Conservation (phyloP, 53 echinoderm and acorn worm genomes). For the Echinometra lucunter region DNA sequence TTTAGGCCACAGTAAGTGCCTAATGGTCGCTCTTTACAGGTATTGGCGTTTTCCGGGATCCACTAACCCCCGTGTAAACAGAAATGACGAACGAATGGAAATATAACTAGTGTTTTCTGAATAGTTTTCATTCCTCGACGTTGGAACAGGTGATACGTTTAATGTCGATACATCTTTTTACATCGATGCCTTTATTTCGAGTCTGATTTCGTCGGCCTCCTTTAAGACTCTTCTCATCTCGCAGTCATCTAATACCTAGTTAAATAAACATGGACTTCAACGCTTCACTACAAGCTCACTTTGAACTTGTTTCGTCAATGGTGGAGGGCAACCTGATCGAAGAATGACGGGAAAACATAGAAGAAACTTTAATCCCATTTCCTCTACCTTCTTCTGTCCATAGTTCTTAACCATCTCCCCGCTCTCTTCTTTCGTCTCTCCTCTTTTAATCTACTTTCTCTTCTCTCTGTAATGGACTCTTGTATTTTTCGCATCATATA, state of each 20-base stretch:
- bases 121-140: background rate
- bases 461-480: background rate
- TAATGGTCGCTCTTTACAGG: no score
- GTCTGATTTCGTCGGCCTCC: slow-evolving; percentile 48
- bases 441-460: background rate
- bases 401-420: slow-evolving; percentile 8
- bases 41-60: background rate
- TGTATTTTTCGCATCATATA: background rate
- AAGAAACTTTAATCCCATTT: slow-evolving; percentile 16
- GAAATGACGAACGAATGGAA: background rate
- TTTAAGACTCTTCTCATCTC: slow-evolving; percentile 24
- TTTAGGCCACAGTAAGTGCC: no score
- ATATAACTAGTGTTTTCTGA: background rate
- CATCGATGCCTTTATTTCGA: slow-evolving; percentile 14
- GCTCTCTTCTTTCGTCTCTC: background rate
- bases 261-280: slow-evolving; percentile 65
- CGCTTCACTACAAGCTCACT: background rate
- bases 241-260: slow-evolving; percentile 49
- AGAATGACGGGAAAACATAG: slow-evolving; percentile 4
- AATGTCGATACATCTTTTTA: background rate
- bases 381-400: background rate
- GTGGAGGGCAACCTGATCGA: background rate
- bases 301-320: slow-evolving; percentile 48
- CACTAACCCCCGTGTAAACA: background rate
- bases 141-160: background rate